phyloP scores from a whole-genome alignment of 2,113 vertebrate genomes.

The Grammomys surdaster region DNA sequence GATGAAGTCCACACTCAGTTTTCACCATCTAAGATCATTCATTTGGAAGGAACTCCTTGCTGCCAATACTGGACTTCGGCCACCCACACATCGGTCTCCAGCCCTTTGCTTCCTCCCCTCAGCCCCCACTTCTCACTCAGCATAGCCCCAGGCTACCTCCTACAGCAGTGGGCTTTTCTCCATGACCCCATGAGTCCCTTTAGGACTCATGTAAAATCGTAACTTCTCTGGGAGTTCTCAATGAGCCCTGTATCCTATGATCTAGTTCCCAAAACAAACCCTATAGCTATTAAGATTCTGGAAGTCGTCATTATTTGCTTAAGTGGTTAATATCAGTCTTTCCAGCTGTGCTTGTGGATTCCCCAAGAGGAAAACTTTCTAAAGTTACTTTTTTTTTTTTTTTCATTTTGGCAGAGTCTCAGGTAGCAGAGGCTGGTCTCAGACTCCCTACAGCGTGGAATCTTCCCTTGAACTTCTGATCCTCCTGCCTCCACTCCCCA shows the following conservation, averaged over 20 bases:
- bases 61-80: neutral
- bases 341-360: neutral
- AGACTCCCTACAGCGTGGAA: neutral
- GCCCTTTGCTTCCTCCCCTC: fast-evolving
- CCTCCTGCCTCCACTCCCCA: neutral
- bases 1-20: fast-evolving
- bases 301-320: neutral
- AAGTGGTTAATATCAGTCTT: neutral
- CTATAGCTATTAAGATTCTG: neutral
- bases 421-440: neutral
- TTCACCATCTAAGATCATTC: neutral
- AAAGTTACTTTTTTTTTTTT: neutral
- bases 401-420: neutral
- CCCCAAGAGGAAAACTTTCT: neutral
- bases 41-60: fast-evolving
- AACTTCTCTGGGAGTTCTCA: neutral
- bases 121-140: too few relatives aligned
- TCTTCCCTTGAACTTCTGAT: neutral
- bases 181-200: neutral
- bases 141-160: fast-evolving
- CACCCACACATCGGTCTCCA: neutral
- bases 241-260: neutral
- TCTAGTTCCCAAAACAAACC: neutral
- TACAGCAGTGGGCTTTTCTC: neutral
- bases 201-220: neutral